Percentiles rank a stretch among this genome's conserved stretches.
Conservation (phyloP, 1,140 invertebrate species). For the Asbolus verrucosus region DNA sequence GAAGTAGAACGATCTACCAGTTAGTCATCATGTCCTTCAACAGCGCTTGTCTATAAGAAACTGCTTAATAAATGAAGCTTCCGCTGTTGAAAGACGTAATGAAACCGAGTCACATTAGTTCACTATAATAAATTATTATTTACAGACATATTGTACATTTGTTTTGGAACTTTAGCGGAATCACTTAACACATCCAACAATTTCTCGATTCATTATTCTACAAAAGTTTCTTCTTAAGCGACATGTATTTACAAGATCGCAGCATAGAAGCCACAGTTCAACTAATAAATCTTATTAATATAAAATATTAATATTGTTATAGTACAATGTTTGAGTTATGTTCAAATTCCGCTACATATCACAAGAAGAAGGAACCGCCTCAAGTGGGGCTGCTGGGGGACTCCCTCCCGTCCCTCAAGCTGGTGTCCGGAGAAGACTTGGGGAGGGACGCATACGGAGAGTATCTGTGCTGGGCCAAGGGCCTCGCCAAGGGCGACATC, state of each 20-base stretch:
- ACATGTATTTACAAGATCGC: background rate
- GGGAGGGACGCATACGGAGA: slow-evolving; percentile 69
- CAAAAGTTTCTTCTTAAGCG: slow-evolving; percentile 16
- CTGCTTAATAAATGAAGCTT: slow-evolving; percentile 55
- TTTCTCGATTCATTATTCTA: slow-evolving; percentile 29
- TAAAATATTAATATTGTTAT: slow-evolving; percentile 18
- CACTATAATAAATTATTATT: slow-evolving; percentile 59
- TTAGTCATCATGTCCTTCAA: slow-evolving; percentile 55
- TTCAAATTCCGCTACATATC: slow-evolving; percentile 46
- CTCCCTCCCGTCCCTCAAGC: slow-evolving; percentile 64
- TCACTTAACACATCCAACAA: slow-evolving; percentile 28
- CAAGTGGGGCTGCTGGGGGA: slow-evolving; percentile 71
- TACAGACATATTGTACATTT: slow-evolving; percentile 58
- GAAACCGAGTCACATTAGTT: slow-evolving; percentile 53
- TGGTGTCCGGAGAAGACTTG: slow-evolving; percentile 69
- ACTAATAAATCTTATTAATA: background rate
- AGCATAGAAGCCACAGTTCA: slow-evolving; percentile 17
- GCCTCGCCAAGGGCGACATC: slow-evolving; percentile 66
- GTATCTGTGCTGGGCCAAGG: slow-evolving; percentile 70
- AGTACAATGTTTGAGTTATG: too few relatives aligned
- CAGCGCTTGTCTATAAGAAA: slow-evolving; percentile 44
- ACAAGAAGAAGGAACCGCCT: slow-evolving; percentile 41
- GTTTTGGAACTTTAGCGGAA: slow-evolving; percentile 42
- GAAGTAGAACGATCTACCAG: slow-evolving; percentile 52
- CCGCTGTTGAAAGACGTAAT: slow-evolving; percentile 55